These are phyloP conservation scores for Ricordea florida DNA, from an alignment of 92 coral and sea anemone genomes.

Conservation along the genomic window DNA sequence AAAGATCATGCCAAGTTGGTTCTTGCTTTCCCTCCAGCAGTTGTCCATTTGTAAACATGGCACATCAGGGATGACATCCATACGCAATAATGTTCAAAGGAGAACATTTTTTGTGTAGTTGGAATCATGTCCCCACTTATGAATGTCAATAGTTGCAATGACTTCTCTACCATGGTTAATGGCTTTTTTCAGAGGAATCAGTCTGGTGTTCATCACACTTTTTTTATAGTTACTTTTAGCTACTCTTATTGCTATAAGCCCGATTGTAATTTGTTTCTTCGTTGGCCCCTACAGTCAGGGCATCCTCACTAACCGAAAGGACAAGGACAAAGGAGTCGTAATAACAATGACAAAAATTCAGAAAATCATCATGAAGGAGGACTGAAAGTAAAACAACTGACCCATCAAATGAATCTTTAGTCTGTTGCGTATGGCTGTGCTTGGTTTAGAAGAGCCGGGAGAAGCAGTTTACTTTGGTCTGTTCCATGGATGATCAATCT, in stretches of 20 bases:
- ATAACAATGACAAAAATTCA: no score
- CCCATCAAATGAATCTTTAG: constrained; percentile 52
- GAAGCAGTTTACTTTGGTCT: constrained; percentile 55
- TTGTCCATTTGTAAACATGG: constrained; percentile 56
- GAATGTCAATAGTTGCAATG: constrained; percentile 13
- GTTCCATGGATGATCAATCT: constrained; percentile 48
- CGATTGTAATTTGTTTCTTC: no score
- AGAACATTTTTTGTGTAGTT: constrained; percentile 32
- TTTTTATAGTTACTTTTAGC: no score
- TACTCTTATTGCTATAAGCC: no score
- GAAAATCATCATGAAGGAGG: no score
- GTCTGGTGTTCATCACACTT: not conserved
- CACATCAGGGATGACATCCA: constrained; percentile 25
- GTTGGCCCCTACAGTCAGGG: no score
- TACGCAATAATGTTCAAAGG: not conserved
- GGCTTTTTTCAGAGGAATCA: not conserved
- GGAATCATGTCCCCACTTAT: constrained; percentile 53
- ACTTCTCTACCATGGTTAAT: constrained; percentile 23
- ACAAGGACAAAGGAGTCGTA: no score
- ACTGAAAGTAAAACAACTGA: not conserved
- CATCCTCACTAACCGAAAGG: no score
- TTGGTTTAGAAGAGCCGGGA: constrained; percentile 19
- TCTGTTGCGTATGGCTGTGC: constrained; percentile 40
- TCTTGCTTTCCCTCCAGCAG: constrained; percentile 44
- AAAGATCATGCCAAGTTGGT: constrained; percentile 24